phyloP scores from a whole-genome alignment of 37 sponge, comb jelly and placozoan genomes.

The Aphrocallistes beatrix region DNA sequence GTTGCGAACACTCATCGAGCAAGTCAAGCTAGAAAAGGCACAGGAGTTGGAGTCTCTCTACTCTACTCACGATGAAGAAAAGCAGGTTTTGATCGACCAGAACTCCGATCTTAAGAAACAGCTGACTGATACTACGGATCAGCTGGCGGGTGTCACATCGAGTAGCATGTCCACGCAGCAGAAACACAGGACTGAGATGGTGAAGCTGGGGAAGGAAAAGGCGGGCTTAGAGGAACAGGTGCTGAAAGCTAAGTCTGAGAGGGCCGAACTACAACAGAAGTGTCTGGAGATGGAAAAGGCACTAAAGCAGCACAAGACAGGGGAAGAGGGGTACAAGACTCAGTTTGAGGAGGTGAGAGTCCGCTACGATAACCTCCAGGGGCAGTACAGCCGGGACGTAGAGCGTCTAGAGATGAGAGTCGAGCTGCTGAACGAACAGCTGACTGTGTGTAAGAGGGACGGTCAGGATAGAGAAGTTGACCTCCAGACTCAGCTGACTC shows the following conservation, averaged over 20 bases:
- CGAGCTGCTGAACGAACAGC: not conserved
- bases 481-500: not conserved
- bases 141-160: not conserved
- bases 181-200: not conserved
- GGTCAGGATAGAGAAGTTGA: not conserved
- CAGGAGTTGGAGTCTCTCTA: not conserved
- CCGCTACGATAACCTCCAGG: not conserved
- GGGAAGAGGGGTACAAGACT: not conserved
- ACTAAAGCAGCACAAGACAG: not conserved
- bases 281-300: not conserved
- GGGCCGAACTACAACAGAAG: not conserved
- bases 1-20: not conserved
- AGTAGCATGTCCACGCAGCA: not conserved
- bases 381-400: not conserved
- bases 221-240: not conserved
- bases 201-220: not conserved
- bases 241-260: not conserved
- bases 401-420: not conserved
- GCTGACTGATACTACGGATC: not conserved
- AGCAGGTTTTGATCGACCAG: not conserved
- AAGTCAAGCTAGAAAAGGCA: not conserved
- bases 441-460: not conserved
- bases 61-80: not conserved
- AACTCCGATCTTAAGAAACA: not conserved
- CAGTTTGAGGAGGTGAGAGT: not conserved